A percentile compares a stretch with the other conserved stretches of the same genome.
Conservation (phyloP, 2,888 invertebrate species). For the Lacanobia wlatinum region DNA sequence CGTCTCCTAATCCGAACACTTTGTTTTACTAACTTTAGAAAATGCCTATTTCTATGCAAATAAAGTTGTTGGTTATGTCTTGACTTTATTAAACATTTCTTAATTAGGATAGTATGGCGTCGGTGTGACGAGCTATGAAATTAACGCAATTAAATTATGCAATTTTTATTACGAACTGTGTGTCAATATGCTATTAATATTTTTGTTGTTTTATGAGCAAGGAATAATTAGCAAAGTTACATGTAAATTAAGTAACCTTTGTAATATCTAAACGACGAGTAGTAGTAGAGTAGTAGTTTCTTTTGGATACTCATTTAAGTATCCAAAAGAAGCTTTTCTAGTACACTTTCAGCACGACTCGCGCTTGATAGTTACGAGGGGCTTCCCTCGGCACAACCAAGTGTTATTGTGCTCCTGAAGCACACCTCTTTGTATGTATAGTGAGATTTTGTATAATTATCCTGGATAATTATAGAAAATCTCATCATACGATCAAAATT, state of each 20-base stretch:
- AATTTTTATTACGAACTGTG: background rate
- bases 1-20: background rate
- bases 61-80: background rate
- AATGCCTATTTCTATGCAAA: background rate
- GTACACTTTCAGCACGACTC: background rate
- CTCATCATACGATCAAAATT: no score
- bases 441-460: no score
- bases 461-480: no score
- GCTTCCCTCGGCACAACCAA: no score
- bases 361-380: background rate
- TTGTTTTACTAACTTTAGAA: background rate
- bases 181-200: background rate
- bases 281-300: no score
- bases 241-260: background rate
- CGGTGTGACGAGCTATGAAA: no score
- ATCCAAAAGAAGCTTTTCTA: background rate
- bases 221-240: background rate
- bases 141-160: background rate
- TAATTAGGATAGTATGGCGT: background rate
- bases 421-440: background rate
- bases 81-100: background rate
- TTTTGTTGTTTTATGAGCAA: background rate
- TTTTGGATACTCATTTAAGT: background rate
- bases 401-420: background rate
- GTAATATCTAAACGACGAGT: background rate